These are phyloP conservation scores for Clistopyga incitator DNA, from an alignment of 2,888 invertebrate genomes.

Conservation along the genomic window DNA sequence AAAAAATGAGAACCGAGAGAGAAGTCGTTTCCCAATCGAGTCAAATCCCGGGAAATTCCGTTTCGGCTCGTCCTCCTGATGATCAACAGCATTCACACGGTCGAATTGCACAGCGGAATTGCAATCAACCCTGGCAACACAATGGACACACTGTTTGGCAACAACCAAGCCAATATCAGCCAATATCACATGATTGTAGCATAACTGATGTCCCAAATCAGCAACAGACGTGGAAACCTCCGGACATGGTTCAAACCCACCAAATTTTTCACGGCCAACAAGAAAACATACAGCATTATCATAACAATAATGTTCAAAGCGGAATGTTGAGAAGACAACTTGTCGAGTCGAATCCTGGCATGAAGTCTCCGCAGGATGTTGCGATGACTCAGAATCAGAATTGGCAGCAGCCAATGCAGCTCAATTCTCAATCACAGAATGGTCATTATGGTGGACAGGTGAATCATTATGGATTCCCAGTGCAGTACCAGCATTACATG, in stretches of 20 bases:
- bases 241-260: background rate
- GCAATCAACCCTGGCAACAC: slow-evolving; percentile 1
- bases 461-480: slow-evolving; percentile 44
- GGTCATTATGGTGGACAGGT: background rate
- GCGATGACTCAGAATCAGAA: slow-evolving; percentile 61
- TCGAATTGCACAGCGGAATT: slow-evolving; percentile 6
- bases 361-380: slow-evolving; percentile 73
- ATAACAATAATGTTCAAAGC: slow-evolving; percentile 39
- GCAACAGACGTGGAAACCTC: slow-evolving; percentile 11
- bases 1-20: slow-evolving; percentile 57
- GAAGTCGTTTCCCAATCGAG: slow-evolving; percentile 4
- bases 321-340: slow-evolving; percentile 10
- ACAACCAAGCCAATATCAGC: background rate
- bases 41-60: background rate
- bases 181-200: slow-evolving; percentile 11
- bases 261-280: slow-evolving; percentile 12
- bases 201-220: slow-evolving; percentile 16
- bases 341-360: slow-evolving; percentile 52
- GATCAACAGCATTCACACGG: background rate
- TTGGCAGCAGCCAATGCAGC: no score
- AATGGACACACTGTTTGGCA: background rate
- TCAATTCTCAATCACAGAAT: background rate
- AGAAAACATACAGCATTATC: slow-evolving; percentile 26
- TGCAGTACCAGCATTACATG: slow-evolving; percentile 32
- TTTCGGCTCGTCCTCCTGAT: background rate